A percentile compares a stretch with the other conserved stretches of the same genome.
Evolutionary conservation across 2,113 vertebrate genomes (phyloP).

Genomic region (Ursus arctos): DNA sequence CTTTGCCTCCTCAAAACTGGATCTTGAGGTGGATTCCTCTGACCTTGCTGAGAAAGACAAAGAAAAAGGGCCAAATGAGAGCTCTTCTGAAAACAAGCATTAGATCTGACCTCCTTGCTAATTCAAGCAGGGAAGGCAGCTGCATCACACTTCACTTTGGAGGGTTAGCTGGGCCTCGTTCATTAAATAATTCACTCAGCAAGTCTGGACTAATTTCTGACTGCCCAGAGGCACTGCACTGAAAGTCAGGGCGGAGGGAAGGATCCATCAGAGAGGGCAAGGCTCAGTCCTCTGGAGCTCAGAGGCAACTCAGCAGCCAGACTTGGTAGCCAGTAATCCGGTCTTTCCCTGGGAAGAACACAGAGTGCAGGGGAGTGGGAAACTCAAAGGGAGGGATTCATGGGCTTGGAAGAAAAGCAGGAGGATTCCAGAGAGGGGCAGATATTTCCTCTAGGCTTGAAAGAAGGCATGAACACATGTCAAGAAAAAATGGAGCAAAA

Average conservation of each 20-base stretch:
- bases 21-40: no score
- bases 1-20: no score
- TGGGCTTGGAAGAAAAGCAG: neutral
- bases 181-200: neutral
- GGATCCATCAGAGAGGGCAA: rapidly evolving
- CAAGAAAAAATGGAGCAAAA: neutral
- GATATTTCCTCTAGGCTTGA: neutral
- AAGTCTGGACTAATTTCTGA: neutral
- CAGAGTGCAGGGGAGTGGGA: neutral
- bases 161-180: neutral
- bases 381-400: neutral
- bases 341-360: neutral
- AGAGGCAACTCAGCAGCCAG: neutral
- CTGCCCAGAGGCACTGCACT: neutral
- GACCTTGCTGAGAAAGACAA: no score
- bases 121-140: no score
- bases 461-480: neutral
- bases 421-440: neutral
- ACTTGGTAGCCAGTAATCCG: no score
- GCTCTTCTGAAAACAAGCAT: no score
- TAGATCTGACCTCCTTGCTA: no score
- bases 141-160: no score
- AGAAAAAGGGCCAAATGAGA: no score
- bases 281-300: neutral
- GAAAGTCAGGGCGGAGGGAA: neutral